A percentile compares a stretch with the other conserved stretches of the same genome.
These are phyloP conservation scores for Turritopsis rubra DNA, from an alignment of 30 jellyfish, hydroid and myxozoan species.

Conservation along the genomic window DNA sequence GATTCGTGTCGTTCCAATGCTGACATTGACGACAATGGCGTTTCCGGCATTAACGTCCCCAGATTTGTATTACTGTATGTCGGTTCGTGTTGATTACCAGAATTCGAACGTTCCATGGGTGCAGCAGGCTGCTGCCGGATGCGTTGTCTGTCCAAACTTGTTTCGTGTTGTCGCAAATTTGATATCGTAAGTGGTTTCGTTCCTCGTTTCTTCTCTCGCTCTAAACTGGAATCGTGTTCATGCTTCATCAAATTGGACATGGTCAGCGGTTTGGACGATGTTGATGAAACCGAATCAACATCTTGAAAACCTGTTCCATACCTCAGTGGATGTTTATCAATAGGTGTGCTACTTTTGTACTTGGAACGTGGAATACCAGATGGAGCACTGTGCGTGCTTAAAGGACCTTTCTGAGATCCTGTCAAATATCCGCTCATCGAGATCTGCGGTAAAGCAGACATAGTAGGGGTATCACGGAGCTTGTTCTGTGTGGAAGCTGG, in stretches of 20 bases:
- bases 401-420: constrained; percentile 67
- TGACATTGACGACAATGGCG: constrained; percentile 68
- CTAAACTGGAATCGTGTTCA: constrained; percentile 94
- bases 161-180: constrained; percentile 78
- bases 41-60: constrained; percentile 50
- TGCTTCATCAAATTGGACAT: constrained; percentile 73
- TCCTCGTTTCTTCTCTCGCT: constrained; percentile 55
- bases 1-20: constrained; percentile 97
- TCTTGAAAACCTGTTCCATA: constrained; percentile 52
- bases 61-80: neutral
- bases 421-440: constrained; percentile 88
- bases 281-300: constrained; percentile 50
- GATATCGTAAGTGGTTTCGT: constrained; percentile 80
- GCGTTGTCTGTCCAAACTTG: constrained; percentile 84
- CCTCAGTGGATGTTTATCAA: constrained; percentile 34
- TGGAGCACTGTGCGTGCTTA: constrained; percentile 59
- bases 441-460: constrained; percentile 65
- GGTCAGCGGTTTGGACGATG: constrained; percentile 70
- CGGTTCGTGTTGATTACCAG: neutral
- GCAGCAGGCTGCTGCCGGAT: constrained; percentile 33
- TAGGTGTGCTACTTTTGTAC: constrained; percentile 25
- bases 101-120: constrained; percentile 6
- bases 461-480: constrained; percentile 68
- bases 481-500: constrained; percentile 51
- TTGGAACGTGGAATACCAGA: constrained; percentile 43